Conservation (phyloP, 2,113 vertebrate genomes). For the Rynchops niger region DNA sequence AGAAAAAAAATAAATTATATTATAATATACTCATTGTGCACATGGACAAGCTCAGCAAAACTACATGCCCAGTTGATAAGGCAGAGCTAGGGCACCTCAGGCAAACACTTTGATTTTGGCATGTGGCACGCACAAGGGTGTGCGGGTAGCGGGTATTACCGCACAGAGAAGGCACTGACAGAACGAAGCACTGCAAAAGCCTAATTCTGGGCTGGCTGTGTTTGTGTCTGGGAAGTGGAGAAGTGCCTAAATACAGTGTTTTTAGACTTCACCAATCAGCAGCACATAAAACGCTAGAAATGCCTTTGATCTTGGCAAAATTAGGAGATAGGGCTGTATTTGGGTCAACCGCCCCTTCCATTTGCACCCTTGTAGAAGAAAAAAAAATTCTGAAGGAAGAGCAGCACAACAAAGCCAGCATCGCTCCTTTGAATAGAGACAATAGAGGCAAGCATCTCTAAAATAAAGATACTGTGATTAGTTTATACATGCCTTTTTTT, state of each 20-base stretch:
- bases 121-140: accelerated
- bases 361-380: constrained; percentile 51
- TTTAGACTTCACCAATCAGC: constrained; percentile 45
- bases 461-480: constrained; percentile 78
- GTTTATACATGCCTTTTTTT: constrained; percentile 67
- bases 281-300: constrained; percentile 36
- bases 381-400: constrained; percentile 25
- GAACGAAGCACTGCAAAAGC: not conserved
- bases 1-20: not conserved
- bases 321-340: constrained; percentile 65
- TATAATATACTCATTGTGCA: not conserved
- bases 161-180: accelerated
- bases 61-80: not conserved
- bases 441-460: constrained; percentile 66
- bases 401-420: constrained; percentile 62
- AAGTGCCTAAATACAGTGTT: constrained; percentile 21
- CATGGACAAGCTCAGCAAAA: not conserved
- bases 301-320: constrained; percentile 64
- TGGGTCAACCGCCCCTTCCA: constrained; percentile 64
- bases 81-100: not conserved
- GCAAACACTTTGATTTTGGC: accelerated
- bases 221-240: not conserved
- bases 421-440: constrained; percentile 70
- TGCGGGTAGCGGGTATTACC: not conserved
- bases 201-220: not conserved